Base-by-base conservation (phyloP, 30 jellyfish, hydroid and myxozoan genomes). In the Hydractinia echinata region DNA sequence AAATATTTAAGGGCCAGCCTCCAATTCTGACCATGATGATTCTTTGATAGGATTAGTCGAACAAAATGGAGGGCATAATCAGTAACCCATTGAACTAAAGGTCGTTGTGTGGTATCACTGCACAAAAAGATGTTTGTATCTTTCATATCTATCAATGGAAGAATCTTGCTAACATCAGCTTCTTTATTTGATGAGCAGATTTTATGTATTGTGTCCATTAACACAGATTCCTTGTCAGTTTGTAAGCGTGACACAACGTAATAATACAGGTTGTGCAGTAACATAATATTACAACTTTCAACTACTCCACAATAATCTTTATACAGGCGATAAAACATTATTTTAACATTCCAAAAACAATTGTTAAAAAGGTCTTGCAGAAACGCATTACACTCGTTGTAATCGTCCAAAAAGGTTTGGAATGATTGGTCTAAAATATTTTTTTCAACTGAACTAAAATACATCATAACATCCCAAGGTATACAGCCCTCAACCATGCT, bases 21-120 rank as follows among this genome's bases (percentile, higher is more conserved):
- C 88, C 90, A 71, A 16, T 86, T 85, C 62, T 68, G 89, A 60
- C 81, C 82, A 49, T 19, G 68, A 9, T 76, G 81, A 7, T 61
- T 66, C 30, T 89, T 49, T 10, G 89, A 30, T 4, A 84, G 78
- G 54, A 84, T 61, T 82, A 89, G 56, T 49, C 84, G 83, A 67
- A 85, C 86, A 50, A 89, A 54, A 30, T 84, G 95, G 61, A 83
- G 69, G 3, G 89, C 74, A 58, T 82, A 89, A 55, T 81, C 86
- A 54, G 89, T 84, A 5, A 84, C 76, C 97, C 97, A 89, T 53
- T 89, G 95, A 51, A 82, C 66, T 50, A 84, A 61, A 73, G 90
- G 86, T 51, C 85, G 90, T 71, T 68, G 55, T 21, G 85, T 39
- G 16, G 90, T 48, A 44, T 84, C 56, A 58, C 71, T 50, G 14